Conservation (phyloP, 1,140 invertebrate species). For the Telenomus remus region DNA sequence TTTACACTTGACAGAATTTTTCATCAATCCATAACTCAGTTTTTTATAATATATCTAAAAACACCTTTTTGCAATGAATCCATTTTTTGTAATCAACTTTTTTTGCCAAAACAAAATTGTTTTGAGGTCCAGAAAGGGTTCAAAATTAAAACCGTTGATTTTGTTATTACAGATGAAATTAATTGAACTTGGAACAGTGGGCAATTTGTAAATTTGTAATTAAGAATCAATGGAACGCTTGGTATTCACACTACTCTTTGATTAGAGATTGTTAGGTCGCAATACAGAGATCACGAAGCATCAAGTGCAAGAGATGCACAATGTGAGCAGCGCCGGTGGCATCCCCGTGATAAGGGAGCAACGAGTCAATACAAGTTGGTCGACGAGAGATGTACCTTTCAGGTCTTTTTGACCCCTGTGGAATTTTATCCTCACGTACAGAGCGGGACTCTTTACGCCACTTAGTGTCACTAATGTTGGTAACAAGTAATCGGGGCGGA, state of each 20-base stretch:
- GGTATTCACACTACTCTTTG: conserved; percentile 56
- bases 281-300: conserved; percentile 49
- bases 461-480: conserved; percentile 57
- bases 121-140: too few relatives aligned
- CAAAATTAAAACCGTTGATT: too few relatives aligned
- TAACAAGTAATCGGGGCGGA: conserved; percentile 68
- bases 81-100: too few relatives aligned
- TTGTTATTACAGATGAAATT: too few relatives aligned
- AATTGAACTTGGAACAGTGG: too few relatives aligned
- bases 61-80: too few relatives aligned
- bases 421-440: conserved; percentile 51
- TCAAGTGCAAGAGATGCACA: conserved; percentile 52
- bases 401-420: conserved; percentile 50
- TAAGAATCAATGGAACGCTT: too few relatives aligned
- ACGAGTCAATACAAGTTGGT: conserved; percentile 47
- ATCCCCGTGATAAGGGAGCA: conserved; percentile 52
- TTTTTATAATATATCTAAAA: too few relatives aligned
- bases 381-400: conserved; percentile 52
- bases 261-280: conserved; percentile 51
- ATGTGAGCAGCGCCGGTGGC: conserved; percentile 49
- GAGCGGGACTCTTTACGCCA: conserved; percentile 64
- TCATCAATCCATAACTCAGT: conserved; percentile 12
- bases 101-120: too few relatives aligned
- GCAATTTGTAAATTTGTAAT: too few relatives aligned
- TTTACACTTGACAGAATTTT: conserved; percentile 26